Evolutionary conservation across 1,140 invertebrate species (phyloP).

Genomic region (Drosophila auraria): DNA sequence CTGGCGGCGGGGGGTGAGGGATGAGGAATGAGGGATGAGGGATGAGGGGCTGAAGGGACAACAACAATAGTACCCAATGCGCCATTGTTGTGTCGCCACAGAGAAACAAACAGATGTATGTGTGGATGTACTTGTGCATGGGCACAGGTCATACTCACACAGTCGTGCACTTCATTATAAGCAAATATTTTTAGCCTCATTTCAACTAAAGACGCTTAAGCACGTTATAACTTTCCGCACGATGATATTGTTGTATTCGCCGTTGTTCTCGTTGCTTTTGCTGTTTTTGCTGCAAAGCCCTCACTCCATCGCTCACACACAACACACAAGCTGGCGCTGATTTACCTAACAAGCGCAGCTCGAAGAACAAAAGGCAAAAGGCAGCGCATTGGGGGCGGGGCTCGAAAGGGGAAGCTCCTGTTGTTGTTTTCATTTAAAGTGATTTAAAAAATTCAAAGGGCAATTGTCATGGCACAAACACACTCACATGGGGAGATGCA

Average conservation of each 20-base stretch:
- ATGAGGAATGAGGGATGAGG: no score
- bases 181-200: slow-evolving; percentile 82
- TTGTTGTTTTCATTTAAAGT: slow-evolving; percentile 83
- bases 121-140: slow-evolving; percentile 38
- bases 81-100: slow-evolving; percentile 61
- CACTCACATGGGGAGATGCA: slow-evolving; percentile 18
- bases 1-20: slow-evolving; percentile 3
- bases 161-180: slow-evolving; percentile 71
- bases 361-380: slow-evolving; percentile 68
- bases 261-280: slow-evolving; percentile 43
- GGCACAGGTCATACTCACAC: slow-evolving; percentile 58
- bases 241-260: slow-evolving; percentile 41
- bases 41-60: slow-evolving; percentile 6
- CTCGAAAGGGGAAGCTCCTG: slow-evolving; percentile 37
- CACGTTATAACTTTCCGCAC: slow-evolving; percentile 72
- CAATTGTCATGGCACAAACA: slow-evolving; percentile 72
- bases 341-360: slow-evolving; percentile 76
- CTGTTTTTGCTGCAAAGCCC: slow-evolving; percentile 39
- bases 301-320: slow-evolving; percentile 18
- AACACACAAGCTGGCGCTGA: slow-evolving; percentile 61
- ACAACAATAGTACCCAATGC: slow-evolving; percentile 59
- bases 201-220: slow-evolving; percentile 81
- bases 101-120: slow-evolving; percentile 27
- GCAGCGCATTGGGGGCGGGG: slow-evolving; percentile 11
- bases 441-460: slow-evolving; percentile 84